phyloP scores from a whole-genome alignment of 2,888 invertebrate species.

The Philereme transversata region DNA sequence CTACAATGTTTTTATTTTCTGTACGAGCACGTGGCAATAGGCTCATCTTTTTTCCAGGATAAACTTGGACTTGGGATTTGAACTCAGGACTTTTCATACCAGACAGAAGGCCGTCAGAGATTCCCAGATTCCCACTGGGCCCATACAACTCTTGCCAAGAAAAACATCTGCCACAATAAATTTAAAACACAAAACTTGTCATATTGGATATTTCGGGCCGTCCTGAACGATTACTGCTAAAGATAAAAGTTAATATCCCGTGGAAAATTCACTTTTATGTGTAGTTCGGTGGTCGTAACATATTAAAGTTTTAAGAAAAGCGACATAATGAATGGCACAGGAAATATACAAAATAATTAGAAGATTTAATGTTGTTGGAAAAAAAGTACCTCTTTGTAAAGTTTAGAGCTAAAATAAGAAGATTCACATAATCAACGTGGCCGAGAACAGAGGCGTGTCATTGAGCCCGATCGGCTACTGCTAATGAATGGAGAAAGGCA shows the following conservation, averaged over 20 bases:
- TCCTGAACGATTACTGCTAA: constrained; percentile 58
- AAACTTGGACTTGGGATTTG: neutral
- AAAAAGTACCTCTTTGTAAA: neutral
- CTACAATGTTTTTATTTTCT: neutral
- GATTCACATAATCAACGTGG: too few species aligned
- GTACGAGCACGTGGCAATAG: neutral
- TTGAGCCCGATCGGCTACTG: neutral
- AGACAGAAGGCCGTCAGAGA: neutral
- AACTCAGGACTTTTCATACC: constrained; percentile 3
- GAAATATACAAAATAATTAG: neutral
- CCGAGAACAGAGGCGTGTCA: neutral
- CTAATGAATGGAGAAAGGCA: constrained; percentile 1
- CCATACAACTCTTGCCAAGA: constrained; percentile 19
- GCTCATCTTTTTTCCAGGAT: neutral
- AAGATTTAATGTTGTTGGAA: neutral
- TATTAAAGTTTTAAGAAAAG: constrained; percentile 42
- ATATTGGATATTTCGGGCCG: constrained; percentile 61
- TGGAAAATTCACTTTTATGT: constrained; percentile 51
- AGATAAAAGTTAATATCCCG: constrained; percentile 64
- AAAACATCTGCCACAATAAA: constrained; percentile 58
- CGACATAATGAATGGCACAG: constrained; percentile 15
- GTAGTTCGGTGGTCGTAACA: constrained; percentile 32
- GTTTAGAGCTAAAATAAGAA: too few species aligned
- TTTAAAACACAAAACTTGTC: constrained; percentile 58
- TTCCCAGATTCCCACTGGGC: constrained; percentile 13